These are phyloP conservation scores for Himantopus leucocephalus DNA, from an alignment of 2,113 vertebrate species.

Conservation along the genomic window DNA sequence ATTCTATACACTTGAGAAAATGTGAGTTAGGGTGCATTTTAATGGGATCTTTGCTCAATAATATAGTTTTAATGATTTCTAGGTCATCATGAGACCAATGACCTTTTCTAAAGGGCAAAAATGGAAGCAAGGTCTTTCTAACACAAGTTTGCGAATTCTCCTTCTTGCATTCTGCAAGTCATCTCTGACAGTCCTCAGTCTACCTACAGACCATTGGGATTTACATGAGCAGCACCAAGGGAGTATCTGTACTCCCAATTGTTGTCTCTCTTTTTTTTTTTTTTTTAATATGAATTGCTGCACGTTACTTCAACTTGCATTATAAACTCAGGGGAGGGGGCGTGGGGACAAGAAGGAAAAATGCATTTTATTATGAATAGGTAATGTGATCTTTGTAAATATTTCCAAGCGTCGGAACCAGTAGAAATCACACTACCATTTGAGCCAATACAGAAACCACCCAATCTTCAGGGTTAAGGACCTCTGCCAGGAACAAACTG, in stretches of 20 bases:
- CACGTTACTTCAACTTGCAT: background rate
- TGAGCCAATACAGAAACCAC: background rate
- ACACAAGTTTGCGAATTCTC: background rate
- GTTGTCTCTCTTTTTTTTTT: background rate
- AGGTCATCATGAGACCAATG: background rate
- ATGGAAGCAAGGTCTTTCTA: background rate
- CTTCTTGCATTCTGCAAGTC: background rate
- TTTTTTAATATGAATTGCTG: background rate
- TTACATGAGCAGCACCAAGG: background rate
- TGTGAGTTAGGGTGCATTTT: background rate
- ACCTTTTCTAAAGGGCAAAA: background rate
- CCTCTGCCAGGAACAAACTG: background rate
- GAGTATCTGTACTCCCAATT: background rate
- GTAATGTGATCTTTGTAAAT: background rate
- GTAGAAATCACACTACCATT: background rate
- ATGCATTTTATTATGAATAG: background rate
- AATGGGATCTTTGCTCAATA: background rate
- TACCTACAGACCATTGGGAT: background rate
- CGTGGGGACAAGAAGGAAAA: background rate
- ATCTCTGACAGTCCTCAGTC: background rate
- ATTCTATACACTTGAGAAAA: background rate
- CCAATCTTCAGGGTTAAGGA: background rate
- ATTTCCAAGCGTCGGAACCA: background rate
- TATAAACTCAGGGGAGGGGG: accelerated
- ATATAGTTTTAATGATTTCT: background rate